Base-by-base conservation (phyloP, 1,140 invertebrate genomes). In the Ephestia elutella region DNA sequence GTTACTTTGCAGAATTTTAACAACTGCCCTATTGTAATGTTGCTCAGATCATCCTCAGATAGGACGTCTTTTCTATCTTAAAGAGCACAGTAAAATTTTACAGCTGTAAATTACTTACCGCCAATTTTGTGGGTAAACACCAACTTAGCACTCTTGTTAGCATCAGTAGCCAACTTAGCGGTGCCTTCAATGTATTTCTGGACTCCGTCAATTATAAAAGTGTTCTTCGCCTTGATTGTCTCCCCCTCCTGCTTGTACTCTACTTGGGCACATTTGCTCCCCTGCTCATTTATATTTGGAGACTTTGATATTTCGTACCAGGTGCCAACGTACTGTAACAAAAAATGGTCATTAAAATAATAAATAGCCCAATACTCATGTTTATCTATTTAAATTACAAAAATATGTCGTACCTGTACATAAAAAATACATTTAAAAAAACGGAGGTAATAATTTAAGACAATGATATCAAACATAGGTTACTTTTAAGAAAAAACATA, bases 291-390 rank as follows among this genome's bases (percentile, higher is more conserved):
- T 0, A 28, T 49, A 30, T 70, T 76, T 2, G 64, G 66, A 50
- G 73, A 71, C 32, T 76, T 82, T 10, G 74, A 75, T 3, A 78
- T 63, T 56, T 83, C 80, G 49, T 82, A 86, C 80, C 80, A 86
- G 5, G 59, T 59, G 20, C 82, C 82, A 62, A 70, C 63, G 55
- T 67, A 86, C 82, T 86, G 66, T 9, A 73, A 70, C 21, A 15
- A 59, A 60, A 63, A 60, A 30, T 54, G 18, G n/a, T 0, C 25
- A 28, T 28, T 28, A 25, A 9, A 53, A 13, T 10, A 53, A 21
- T 4, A 21, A 3, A 3, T 25, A 25, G 21, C 21, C 21, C 2
- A 54, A 54, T 28, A 15, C n/a, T n/a, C n/a, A n/a, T n/a, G n/a
- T n/a, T n/a, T n/a, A n/a, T n/a, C n/a, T n/a, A n/a, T n/a, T n/a